phyloP scores from a whole-genome alignment of 1,140 invertebrate species.

The Notospermus geniculatus region DNA sequence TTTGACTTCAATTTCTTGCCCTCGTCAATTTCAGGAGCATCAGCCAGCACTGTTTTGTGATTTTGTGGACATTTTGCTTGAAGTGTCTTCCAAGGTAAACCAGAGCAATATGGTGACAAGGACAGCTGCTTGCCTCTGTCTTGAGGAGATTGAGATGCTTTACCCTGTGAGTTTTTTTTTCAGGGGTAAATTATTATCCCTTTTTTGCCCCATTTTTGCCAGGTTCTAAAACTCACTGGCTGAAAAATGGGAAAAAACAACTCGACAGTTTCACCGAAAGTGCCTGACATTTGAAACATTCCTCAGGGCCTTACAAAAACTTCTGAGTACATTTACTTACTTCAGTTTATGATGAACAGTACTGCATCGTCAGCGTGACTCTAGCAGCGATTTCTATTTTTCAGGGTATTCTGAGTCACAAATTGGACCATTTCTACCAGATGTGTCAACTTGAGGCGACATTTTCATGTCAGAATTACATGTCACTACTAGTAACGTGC shows the following conservation, averaged over 20 bases:
- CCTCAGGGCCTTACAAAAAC: too few relatives aligned
- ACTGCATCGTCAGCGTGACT: too few relatives aligned
- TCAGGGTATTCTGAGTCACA: slow-evolving; percentile 6
- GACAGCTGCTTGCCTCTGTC: neutral
- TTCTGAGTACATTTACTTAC: too few relatives aligned
- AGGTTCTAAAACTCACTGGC: too few relatives aligned
- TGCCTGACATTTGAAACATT: too few relatives aligned
- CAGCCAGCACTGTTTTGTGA: neutral
- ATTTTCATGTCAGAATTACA: slow-evolving; percentile 6
- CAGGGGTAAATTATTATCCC: too few relatives aligned
- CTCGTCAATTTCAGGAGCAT: neutral
- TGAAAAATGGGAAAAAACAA: too few relatives aligned
- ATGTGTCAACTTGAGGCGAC: slow-evolving; percentile 8
- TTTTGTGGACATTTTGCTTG: slow-evolving; percentile 1
- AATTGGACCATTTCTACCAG: slow-evolving; percentile 3
- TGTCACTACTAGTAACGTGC: neutral
- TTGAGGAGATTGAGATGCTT: neutral
- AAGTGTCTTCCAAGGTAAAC: neutral
- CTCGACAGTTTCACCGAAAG: too few relatives aligned
- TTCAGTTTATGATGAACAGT: too few relatives aligned
- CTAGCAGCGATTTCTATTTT: neutral
- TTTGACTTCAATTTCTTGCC: neutral
- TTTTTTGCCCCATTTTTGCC: too few relatives aligned
- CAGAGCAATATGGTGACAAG: neutral
- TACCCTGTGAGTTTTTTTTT: neutral